Evolutionary conservation across 2,888 invertebrate genomes (phyloP).

Genomic region (Tetragonula carbonaria): DNA sequence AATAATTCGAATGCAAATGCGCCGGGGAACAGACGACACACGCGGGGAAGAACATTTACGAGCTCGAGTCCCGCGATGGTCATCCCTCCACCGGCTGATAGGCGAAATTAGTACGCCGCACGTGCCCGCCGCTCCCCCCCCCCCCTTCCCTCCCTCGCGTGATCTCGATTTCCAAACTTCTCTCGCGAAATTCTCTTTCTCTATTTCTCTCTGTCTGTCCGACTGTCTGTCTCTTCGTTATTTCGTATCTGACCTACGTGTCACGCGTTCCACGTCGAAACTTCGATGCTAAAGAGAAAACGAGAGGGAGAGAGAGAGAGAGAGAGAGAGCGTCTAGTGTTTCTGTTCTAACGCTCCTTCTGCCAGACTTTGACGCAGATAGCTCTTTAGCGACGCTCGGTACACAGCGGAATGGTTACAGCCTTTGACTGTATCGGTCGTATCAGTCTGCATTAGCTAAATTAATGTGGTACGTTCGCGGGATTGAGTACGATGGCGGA

Average conservation of each 20-base stretch:
- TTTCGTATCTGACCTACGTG: slow-evolving; percentile 1
- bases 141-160: not conserved
- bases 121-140: not conserved
- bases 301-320: too few relatives aligned
- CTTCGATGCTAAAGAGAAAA: not conserved
- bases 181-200: not conserved
- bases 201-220: not conserved
- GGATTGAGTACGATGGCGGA: not conserved
- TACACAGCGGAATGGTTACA: not conserved
- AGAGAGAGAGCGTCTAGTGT: not conserved
- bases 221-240: not conserved
- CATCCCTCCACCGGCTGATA: slow-evolving; percentile 16
- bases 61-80: slow-evolving; percentile 59
- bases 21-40: slow-evolving; percentile 51
- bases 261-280: slow-evolving; percentile 1
- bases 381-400: not conserved
- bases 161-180: slow-evolving; percentile 12
- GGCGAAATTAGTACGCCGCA: slow-evolving; percentile 39
- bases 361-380: not conserved
- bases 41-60: slow-evolving; percentile 53
- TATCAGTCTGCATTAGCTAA: slow-evolving; percentile 26
- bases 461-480: slow-evolving; percentile 11
- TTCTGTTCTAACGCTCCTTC: not conserved
- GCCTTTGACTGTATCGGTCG: not conserved
- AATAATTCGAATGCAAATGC: slow-evolving; percentile 71